These are phyloP conservation scores for Ganaspis brasiliensis DNA, from an alignment of 2,888 invertebrate species.

Conservation along the genomic window DNA sequence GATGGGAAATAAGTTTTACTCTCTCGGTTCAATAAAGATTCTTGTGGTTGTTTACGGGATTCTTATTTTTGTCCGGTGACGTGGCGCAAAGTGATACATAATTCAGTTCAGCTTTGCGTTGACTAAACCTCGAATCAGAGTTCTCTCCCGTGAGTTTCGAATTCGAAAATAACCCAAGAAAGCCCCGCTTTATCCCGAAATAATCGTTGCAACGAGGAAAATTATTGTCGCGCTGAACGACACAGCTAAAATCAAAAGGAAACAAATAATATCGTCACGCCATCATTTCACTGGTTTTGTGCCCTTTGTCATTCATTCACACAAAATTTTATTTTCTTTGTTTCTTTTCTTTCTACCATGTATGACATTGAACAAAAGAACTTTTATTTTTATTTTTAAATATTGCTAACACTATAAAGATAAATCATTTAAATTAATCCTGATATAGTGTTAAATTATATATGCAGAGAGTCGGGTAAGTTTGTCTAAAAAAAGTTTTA, in stretches of 20 bases:
- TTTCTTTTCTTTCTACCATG: too few species aligned
- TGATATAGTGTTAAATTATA: too few species aligned
- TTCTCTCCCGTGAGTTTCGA: conserved; percentile 47
- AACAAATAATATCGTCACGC: neutral
- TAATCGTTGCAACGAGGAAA: conserved; percentile 60
- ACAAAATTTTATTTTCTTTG: neutral
- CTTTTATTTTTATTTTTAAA: too few species aligned
- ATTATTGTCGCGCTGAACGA: conserved; percentile 15
- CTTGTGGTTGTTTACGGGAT: conserved; percentile 46
- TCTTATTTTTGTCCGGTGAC: conserved; percentile 55
- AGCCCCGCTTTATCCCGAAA: conserved; percentile 64
- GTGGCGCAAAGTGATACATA: conserved; percentile 49
- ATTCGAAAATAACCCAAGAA: conserved; percentile 65
- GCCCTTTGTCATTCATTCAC: conserved; percentile 5
- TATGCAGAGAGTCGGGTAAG: too few species aligned
- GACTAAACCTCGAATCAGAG: conserved; percentile 51
- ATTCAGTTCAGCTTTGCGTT: conserved; percentile 56
- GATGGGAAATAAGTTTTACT: conserved; percentile 40
- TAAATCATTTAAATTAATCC: too few species aligned
- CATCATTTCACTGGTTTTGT: conserved; percentile 4
- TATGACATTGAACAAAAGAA: too few species aligned
- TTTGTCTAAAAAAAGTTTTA: too few species aligned
- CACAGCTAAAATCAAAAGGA: conserved; percentile 19
- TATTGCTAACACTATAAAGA: too few species aligned
- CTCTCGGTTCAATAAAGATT: conserved; percentile 43